Evolutionary conservation across 2,888 invertebrate genomes (phyloP), one percentile per base, ranked within the genome.

Genomic region (Abrostola tripartita): DNA sequence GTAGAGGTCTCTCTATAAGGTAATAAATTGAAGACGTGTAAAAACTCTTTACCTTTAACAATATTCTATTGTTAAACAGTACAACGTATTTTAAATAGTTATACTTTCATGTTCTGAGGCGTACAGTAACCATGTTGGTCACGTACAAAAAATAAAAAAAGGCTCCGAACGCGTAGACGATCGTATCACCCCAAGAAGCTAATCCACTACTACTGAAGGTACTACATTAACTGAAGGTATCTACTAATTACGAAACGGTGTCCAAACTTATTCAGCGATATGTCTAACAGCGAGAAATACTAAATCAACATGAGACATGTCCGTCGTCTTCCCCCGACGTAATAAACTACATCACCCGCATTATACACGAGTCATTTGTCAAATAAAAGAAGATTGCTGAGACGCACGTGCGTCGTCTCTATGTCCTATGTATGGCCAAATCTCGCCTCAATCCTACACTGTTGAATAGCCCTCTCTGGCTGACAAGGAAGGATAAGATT

Each of bases 321-420:
- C 44, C 14, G 10, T 24, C 14, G 24, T 4, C 9, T 2, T 5
- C 44, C 8, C 12, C 8, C 14, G 44, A 35, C n/a, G 12, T 52
- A 12, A 9, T 37, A 52, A 52, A 52, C n/a, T 37, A 37, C n/a
- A 11, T 7, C 12, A 41, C 6, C 37, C 55, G 37, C 41, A 52
- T 53, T 44, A 42, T 52, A 40, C 9, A 47, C 37, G 37, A 59
- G 38, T 64, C 42, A 65, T 74, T 74, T 74, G n/a, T 74, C 74
- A 74, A 61, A 55, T 40, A 68, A 68, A 14, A 73, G 61, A 63
- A 61, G 50, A 67, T 64, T 47, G 49, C 38, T 49, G 42, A 64
- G 42, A 35, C 11, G 44, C 47, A 52, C 58, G 37, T 53, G 36
- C 54, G 12, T 44, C 47, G 36, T 47, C 52, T 12, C 36, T 11